phyloP scores from a whole-genome alignment of 2,797 vertebrate genomes.

The Hypotaenidia okinawae region DNA sequence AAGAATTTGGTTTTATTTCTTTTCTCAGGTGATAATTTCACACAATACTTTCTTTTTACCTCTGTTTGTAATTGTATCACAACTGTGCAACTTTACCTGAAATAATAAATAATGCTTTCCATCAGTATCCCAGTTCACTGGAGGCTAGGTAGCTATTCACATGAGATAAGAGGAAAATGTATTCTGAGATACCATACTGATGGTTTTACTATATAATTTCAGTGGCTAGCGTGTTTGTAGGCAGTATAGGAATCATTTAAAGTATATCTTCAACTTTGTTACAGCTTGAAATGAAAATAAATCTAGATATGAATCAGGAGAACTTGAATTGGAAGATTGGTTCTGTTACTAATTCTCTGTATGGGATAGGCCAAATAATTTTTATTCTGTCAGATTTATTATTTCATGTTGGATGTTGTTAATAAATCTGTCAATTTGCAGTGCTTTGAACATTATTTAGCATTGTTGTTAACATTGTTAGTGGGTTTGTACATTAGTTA shows the following conservation, averaged over 20 bases:
- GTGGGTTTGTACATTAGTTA: background rate
- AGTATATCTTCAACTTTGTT: background rate
- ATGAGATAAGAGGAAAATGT: background rate
- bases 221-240: background rate
- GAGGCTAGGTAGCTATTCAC: background rate
- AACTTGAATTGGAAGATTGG: background rate
- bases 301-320: background rate
- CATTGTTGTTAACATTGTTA: background rate
- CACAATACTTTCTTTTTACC: background rate
- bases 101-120: conserved; percentile 11
- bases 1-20: background rate
- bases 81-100: background rate
- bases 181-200: background rate
- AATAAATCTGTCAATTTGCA: background rate
- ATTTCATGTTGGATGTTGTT: background rate
- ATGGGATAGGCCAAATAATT: background rate
- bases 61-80: background rate
- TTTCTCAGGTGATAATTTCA: background rate
- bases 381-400: background rate
- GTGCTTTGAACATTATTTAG: background rate
- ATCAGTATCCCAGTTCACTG: background rate
- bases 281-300: background rate
- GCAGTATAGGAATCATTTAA: background rate
- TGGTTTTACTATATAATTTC: background rate
- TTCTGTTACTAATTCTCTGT: background rate